Evolutionary conservation across 2,797 vertebrate genomes (phyloP), one percentile per base, ranked within the genome.

Genomic region (Anniella stebbinsi): DNA sequence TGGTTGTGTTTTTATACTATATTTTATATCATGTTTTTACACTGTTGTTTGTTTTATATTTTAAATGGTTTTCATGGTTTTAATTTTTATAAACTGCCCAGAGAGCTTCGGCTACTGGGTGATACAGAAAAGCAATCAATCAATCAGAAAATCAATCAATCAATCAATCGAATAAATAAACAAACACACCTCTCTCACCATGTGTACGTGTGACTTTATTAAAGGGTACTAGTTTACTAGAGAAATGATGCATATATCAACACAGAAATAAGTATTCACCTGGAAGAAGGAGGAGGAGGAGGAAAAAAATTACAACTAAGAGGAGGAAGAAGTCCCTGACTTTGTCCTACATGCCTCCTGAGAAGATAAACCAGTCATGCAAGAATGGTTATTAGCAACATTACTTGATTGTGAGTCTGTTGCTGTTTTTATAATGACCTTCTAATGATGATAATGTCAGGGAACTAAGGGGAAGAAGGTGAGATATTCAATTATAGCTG

Each of bases 351-450:
- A 76, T 84, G 23, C 18, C 70, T 88, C 87, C 38, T 84, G 38
- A 63, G 70, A 60, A 88, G 30, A 3, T 76, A 45, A 88, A 84
- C 30, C 21, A 84, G 41, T 48, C 30, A 88, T 76, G 69, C 8
- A 15, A 88, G 41, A 83, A 88, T 75, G 33, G 18, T 83, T 84
- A 88, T 83, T 75, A 83, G 54, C 80, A 83, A 83, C 38, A 60
- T 88, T 76, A 66, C 38, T 67, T 83, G 69, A 88, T 88, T 83
- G 70, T 76, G 70, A 48, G 38, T 3, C 72, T 48, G 70, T 88
- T 83, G 70, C 80, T 83, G 80, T 88, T 70, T 83, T 76, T 83
- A 75, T 76, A 83, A 88, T 88, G 87, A 83, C 70, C 80, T 88
- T 89, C 70, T 89, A 48, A 84, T 63, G 30, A 84, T 84, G 54